These are phyloP conservation scores for Xiphophorus maculatus DNA, from an alignment of 2,113 vertebrate species.

Conservation along the genomic window DNA sequence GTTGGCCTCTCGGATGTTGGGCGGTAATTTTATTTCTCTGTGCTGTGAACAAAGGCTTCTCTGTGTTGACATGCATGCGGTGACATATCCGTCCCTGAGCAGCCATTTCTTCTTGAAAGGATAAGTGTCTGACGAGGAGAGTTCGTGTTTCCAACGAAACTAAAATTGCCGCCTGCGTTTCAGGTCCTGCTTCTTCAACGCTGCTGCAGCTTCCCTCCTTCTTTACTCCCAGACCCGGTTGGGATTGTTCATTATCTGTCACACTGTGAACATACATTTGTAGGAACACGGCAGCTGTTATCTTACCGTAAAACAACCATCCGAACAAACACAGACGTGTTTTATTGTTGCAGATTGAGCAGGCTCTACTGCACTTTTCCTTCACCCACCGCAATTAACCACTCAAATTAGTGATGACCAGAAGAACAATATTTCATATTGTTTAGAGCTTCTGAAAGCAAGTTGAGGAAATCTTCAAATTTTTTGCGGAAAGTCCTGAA, in stretches of 20 bases:
- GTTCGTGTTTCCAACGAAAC: slow-evolving; percentile 33
- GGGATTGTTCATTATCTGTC: not conserved
- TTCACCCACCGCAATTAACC: too few relatives aligned
- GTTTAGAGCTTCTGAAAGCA: not conserved
- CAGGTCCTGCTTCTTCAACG: slow-evolving; percentile 1
- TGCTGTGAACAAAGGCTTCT: slow-evolving; percentile 35
- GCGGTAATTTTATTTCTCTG: not conserved
- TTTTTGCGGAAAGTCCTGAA: not conserved
- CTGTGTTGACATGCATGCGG: slow-evolving; percentile 14
- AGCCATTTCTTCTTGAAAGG: slow-evolving; percentile 34
- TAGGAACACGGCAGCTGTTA: too few relatives aligned
- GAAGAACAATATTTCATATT: too few relatives aligned
- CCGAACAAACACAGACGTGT: not conserved
- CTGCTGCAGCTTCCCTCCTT: not conserved
- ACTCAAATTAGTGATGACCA: slow-evolving; percentile 17
- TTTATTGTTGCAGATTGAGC: not conserved
- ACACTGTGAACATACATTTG: not conserved
- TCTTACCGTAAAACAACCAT: not conserved
- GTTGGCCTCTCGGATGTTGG: not conserved
- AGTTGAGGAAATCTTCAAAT: not conserved
- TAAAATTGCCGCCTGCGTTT: slow-evolving; percentile 1
- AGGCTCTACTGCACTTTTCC: too few relatives aligned
- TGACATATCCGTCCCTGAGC: slow-evolving; percentile 34
- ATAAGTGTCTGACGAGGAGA: slow-evolving; percentile 23
- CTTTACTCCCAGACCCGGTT: not conserved